phyloP scores from a whole-genome alignment of 2,113 vertebrate species.

The Aptenodytes forsteri region DNA sequence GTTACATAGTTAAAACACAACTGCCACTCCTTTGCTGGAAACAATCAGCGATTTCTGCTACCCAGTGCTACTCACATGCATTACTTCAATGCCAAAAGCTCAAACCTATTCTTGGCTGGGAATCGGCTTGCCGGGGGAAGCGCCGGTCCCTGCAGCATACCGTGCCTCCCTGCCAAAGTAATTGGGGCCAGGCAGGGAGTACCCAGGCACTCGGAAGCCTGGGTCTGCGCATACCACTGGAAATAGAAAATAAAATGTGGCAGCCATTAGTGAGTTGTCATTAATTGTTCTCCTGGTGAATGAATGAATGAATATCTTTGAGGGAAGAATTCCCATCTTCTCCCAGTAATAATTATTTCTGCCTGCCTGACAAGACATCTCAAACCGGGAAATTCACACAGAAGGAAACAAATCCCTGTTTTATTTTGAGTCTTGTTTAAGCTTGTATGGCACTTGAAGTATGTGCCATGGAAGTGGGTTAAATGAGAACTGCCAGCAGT shows the following conservation, averaged over 20 bases:
- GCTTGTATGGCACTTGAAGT: not conserved
- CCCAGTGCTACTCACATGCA: not conserved
- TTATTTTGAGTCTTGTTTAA: not conserved
- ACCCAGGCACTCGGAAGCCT: not conserved
- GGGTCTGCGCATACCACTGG: not conserved
- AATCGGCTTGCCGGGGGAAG: not conserved
- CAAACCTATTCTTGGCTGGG: slow-evolving; percentile 20
- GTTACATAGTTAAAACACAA: slow-evolving; percentile 27
- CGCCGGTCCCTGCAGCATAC: not conserved
- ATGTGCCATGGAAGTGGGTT: not conserved
- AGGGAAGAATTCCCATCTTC: slow-evolving; percentile 40
- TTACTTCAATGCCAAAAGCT: slow-evolving; percentile 20
- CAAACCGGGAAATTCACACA: not conserved
- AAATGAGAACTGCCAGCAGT: slow-evolving; percentile 23
- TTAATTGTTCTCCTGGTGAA: slow-evolving; percentile 59
- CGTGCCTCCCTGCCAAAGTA: slow-evolving; percentile 17
- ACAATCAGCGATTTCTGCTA: not conserved
- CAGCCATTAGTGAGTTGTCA: not conserved
- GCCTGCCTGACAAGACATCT: slow-evolving; percentile 5
- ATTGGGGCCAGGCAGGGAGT: slow-evolving; percentile 36
- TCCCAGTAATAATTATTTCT: slow-evolving; percentile 40
- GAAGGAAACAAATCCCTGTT: slow-evolving; percentile 30
- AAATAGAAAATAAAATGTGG: not conserved
- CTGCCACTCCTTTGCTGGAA: slow-evolving; percentile 32
- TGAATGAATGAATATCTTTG: not conserved